phyloP scores from a whole-genome alignment of 92 coral and sea anemone species.

The Galaxea fascicularis region DNA sequence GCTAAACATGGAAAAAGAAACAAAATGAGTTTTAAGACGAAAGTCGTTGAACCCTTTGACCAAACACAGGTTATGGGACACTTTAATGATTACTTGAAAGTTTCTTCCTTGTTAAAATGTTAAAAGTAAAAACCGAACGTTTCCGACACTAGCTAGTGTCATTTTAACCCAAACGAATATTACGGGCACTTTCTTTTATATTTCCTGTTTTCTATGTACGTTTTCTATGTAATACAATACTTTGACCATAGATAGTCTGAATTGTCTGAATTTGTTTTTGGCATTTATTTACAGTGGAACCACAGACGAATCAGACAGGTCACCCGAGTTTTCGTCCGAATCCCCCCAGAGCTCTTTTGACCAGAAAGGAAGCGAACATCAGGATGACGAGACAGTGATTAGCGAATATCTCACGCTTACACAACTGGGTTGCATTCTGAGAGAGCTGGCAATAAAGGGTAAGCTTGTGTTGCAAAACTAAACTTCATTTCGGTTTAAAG shows the following conservation, averaged over 20 bases:
- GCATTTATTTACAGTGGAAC: neutral
- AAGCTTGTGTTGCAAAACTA: neutral
- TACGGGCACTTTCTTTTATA: too few species aligned
- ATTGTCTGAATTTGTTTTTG: neutral
- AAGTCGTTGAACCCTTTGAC: neutral
- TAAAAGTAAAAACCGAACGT: too few species aligned
- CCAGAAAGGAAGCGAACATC: neutral
- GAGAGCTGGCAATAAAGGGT: conserved; percentile 57
- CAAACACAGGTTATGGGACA: neutral
- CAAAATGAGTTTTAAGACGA: too few species aligned
- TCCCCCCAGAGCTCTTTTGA: neutral
- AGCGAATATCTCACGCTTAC: conserved; percentile 67
- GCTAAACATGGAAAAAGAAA: too few species aligned
- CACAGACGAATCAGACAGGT: neutral
- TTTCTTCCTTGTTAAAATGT: too few species aligned
- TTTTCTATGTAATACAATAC: too few species aligned
- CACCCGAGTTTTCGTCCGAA: neutral
- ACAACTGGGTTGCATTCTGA: conserved; percentile 69
- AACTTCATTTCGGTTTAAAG: neutral
- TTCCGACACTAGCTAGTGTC: too few species aligned
- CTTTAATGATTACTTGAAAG: too few species aligned
- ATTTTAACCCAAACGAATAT: too few species aligned
- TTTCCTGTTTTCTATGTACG: too few species aligned
- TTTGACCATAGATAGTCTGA: too few species aligned
- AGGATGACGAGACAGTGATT: conserved; percentile 12